These are phyloP conservation scores for Pseudorectes ferrugineus DNA, from an alignment of 2,113 vertebrate genomes.

Conservation along the genomic window DNA sequence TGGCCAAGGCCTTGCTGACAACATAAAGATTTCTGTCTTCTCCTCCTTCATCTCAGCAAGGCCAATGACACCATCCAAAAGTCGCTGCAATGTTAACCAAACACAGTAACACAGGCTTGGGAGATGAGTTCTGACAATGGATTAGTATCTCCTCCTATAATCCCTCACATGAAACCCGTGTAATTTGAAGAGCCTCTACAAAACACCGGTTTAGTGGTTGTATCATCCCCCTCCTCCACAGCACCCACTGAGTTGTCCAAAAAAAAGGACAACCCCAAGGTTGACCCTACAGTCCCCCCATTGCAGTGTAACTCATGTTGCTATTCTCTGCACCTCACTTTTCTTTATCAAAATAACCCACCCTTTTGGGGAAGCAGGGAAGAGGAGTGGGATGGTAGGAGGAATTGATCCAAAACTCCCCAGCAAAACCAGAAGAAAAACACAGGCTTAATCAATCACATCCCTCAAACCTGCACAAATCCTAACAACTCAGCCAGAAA, in stretches of 20 bases:
- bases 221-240: neutral
- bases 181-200: neutral
- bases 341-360: neutral
- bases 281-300: neutral
- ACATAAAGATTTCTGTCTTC: neutral
- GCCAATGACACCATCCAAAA: neutral
- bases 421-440: neutral
- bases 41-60: neutral
- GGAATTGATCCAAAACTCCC: neutral
- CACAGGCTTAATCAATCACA: neutral
- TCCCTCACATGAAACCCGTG: neutral
- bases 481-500: neutral
- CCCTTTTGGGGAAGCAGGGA: neutral
- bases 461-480: neutral
- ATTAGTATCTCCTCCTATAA: neutral
- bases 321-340: neutral
- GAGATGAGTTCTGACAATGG: neutral
- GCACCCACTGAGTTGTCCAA: neutral
- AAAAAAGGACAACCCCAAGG: neutral
- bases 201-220: neutral
- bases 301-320: neutral
- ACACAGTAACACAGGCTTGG: neutral
- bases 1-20: neutral
- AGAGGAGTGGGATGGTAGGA: neutral
- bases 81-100: neutral